Base-by-base conservation (phyloP, 2,113 vertebrate genomes). In the Onychorhynchus coronatus region DNA sequence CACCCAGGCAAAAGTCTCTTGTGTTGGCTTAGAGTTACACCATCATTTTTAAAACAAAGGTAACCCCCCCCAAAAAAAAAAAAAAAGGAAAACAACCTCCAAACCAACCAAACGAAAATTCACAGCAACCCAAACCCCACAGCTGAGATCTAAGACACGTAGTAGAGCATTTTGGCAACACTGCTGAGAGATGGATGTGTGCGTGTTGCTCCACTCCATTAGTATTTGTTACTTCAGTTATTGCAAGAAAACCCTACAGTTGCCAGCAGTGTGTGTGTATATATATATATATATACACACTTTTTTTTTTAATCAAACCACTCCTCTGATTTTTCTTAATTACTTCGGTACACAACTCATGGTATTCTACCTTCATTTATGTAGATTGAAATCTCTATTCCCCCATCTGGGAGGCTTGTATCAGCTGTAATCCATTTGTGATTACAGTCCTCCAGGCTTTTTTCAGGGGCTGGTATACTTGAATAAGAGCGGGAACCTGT, bases 401-500 rank as follows among this genome's bases (percentile, higher is more conserved):
- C 41, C 44, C 80, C 55, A 62, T 65, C 77, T 82, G 81, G 73
- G 66, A 13, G 0, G 8, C 72, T 71, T 37, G 44, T 44, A 80
- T 95, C 81, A 78, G 74, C 82, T 90, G 87, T 73, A 78, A 90
- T 68, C 46, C 85, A 20, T 91, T 95, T 75, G 84, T 30, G 39
- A 46, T 93, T 80, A 24, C 67, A 91, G 6, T 44, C 67, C 89
- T 76, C 23, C 68, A 71, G 80, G 89, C 58, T 81, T 95, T 85
- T 91, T 33, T 50, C 71, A 44, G 74, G 55, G 52, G 0, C 52
- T 79, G 76, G 33, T 85, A 37, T 66, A 6, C 25, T 2, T 41
- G 53, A 50, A 73, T 78, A 74, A 91, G 56, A 85, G 71, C 37
- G 55, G 55, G 61, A 39, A 19, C 49, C 52, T 33, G 61, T 35